A percentile compares a stretch with the other conserved stretches of the same genome.
Conservation (phyloP, 2,113 vertebrate species). For the Catharus fuscescens region DNA sequence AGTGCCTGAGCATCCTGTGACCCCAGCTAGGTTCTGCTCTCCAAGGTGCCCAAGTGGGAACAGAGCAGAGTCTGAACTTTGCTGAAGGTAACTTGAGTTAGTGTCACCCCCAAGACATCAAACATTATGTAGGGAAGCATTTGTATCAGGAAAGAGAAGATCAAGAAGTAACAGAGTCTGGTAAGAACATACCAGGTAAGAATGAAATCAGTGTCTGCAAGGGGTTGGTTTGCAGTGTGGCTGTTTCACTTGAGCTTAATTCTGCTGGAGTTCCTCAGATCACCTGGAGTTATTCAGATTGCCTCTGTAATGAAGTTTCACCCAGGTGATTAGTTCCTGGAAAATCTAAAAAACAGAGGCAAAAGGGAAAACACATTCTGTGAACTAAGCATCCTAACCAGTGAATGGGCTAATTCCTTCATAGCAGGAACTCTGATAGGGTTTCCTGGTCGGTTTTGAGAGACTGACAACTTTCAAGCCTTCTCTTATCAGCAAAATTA, state of each 20-base stretch:
- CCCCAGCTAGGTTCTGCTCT: neutral
- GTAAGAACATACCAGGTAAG: neutral
- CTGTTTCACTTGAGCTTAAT: neutral
- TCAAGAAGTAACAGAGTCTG: neutral
- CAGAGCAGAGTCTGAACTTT: neutral
- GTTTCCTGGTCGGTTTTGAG: neutral
- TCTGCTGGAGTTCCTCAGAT: neutral
- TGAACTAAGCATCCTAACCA: neutral
- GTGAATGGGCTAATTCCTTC: fast-evolving
- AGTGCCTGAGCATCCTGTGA: neutral
- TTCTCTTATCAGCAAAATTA: neutral
- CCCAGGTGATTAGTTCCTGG: neutral
- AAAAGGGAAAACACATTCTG: neutral
- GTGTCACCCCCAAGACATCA: neutral
- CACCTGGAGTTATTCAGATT: neutral
- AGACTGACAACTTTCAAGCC: neutral
- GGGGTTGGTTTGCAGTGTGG: neutral
- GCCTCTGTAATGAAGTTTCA: neutral
- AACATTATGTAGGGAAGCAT: neutral
- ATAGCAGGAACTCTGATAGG: neutral
- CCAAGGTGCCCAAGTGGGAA: neutral
- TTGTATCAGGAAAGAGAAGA: neutral
- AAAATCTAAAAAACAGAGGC: neutral
- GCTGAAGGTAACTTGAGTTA: neutral
- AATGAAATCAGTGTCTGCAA: neutral